Percentiles rank a stretch among this genome's conserved stretches.
phyloP scores from a whole-genome alignment of 2,113 vertebrate species.

The Podiceps cristatus region DNA sequence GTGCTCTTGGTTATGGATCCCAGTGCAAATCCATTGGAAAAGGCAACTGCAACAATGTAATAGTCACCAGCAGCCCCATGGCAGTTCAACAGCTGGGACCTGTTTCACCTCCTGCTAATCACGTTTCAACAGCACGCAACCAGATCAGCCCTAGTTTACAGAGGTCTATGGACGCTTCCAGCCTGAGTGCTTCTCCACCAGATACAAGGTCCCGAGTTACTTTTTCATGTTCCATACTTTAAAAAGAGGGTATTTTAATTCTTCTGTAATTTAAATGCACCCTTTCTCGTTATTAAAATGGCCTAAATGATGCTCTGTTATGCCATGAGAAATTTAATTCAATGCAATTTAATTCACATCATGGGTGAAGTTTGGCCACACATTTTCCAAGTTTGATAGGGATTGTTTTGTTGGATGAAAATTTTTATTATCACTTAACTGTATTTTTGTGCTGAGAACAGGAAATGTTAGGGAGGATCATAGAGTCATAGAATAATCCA shows the following conservation, averaged over 20 bases:
- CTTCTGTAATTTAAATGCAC: not conserved
- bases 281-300: not conserved
- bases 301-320: not conserved
- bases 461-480: not conserved
- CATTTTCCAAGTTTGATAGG: not conserved
- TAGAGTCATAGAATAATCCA: too few relatives aligned
- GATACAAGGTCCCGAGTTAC: constrained; percentile 86
- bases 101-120: constrained; percentile 73
- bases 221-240: constrained; percentile 29
- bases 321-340: not conserved
- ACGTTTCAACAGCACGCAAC: constrained; percentile 73
- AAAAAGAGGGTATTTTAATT: not conserved
- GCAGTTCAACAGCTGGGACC: constrained; percentile 80
- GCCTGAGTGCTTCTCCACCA: constrained; percentile 78
- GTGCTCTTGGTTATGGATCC: constrained; percentile 73
- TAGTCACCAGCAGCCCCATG: constrained; percentile 83
- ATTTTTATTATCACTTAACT: not conserved
- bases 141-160: constrained; percentile 74
- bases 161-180: constrained; percentile 76
- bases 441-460: not conserved
- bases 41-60: constrained; percentile 78
- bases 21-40: constrained; percentile 81
- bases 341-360: not conserved
- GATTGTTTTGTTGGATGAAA: not conserved
- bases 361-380: not conserved